Evolutionary conservation across 30 jellyfish, hydroid and myxozoan genomes (phyloP).

Genomic region (Chironex yamaguchii): DNA sequence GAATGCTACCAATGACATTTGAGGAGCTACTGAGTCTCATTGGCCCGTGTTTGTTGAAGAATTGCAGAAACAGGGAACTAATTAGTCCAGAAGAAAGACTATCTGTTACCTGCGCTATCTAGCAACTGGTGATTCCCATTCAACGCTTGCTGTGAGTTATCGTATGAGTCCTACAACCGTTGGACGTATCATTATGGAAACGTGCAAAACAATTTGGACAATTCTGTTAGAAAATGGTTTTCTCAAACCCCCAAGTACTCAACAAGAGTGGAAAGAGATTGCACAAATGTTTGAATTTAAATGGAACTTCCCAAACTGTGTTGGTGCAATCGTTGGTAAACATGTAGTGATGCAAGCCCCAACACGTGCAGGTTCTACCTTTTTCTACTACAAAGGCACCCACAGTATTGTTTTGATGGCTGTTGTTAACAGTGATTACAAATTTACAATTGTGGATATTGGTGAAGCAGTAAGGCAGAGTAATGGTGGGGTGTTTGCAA

Average conservation of each 20-base stretch:
- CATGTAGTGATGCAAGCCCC: conserved; percentile 67
- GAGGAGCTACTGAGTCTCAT: conserved; percentile 36
- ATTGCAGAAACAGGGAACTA: conserved; percentile 49
- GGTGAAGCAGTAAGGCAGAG: conserved; percentile 68
- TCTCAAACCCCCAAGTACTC: conserved; percentile 40
- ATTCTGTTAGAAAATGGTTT: conserved; percentile 35
- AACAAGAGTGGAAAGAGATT: conserved; percentile 35
- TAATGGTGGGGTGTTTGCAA: conserved; percentile 69
- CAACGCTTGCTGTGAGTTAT: conserved; percentile 68
- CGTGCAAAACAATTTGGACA: conserved; percentile 45
- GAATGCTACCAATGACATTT: conserved; percentile 31
- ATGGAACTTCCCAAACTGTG: conserved; percentile 58
- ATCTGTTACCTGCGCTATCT: conserved; percentile 69
- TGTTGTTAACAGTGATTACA: conserved; percentile 32
- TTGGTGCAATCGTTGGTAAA: conserved; percentile 66
- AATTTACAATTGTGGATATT: conserved; percentile 33
- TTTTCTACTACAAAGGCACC: conserved; percentile 56
- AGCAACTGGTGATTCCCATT: conserved; percentile 75
- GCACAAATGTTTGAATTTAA: conserved; percentile 12
- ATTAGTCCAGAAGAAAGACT: conserved; percentile 60
- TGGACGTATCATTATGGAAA: conserved; percentile 51
- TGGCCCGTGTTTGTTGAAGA: conserved; percentile 28
- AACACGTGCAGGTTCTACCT: conserved; percentile 42
- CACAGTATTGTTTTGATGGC: conserved; percentile 57
- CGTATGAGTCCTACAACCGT: conserved; percentile 67